These are phyloP conservation scores for Cryptomyrus ogoouensis DNA, from an alignment of 2,113 vertebrate genomes.

Conservation along the genomic window DNA sequence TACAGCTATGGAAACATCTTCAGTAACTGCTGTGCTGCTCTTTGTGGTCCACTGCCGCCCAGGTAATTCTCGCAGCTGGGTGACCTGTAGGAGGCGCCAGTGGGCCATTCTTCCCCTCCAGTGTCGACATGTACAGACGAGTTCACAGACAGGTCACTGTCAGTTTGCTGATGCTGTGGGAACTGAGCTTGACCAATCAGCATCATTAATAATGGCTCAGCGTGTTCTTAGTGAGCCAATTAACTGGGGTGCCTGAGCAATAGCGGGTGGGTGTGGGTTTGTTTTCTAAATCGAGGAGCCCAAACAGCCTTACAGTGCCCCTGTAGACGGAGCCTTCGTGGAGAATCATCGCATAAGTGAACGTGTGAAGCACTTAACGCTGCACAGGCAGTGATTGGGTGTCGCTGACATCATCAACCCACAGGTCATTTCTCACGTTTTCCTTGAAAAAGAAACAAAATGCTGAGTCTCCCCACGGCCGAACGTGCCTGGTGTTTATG, in stretches of 20 bases:
- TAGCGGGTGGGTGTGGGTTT: not conserved
- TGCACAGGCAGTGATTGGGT: not conserved
- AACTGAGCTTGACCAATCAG: not conserved
- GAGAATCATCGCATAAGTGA: not conserved
- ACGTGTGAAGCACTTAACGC: not conserved
- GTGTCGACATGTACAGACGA: not conserved
- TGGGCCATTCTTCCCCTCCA: not conserved
- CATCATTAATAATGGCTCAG: not conserved
- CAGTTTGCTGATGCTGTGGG: not conserved
- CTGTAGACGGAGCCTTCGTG: not conserved
- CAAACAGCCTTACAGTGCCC: not conserved
- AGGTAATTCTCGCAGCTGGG: slow-evolving; percentile 65
- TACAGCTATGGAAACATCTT: slow-evolving; percentile 95
- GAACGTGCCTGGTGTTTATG: not conserved
- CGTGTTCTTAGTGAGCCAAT: not conserved
- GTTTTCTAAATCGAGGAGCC: not conserved
- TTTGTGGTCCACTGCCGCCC: slow-evolving; percentile 91
- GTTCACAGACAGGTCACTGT: not conserved
- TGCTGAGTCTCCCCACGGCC: not conserved
- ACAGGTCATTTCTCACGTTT: not conserved
- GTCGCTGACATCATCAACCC: not conserved
- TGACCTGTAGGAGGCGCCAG: not conserved
- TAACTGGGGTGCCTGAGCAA: not conserved
- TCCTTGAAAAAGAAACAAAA: not conserved
- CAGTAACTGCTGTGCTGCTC: slow-evolving; percentile 89